These are phyloP conservation scores for Eurypyga helias DNA, from an alignment of 2,113 vertebrate species.

Conservation along the genomic window DNA sequence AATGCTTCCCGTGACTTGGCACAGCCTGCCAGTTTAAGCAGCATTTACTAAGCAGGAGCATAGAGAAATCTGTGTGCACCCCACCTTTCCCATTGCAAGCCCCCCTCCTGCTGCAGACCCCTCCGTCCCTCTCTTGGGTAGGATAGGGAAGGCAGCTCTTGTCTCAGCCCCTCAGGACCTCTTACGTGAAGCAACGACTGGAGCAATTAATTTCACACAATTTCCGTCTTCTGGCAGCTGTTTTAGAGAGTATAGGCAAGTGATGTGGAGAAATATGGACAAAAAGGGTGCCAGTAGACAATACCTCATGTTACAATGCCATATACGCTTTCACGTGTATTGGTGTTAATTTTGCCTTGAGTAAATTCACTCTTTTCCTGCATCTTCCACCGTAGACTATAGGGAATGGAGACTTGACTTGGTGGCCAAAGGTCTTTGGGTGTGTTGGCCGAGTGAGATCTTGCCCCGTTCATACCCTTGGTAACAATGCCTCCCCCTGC, in stretches of 20 bases:
- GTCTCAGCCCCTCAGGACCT: background rate
- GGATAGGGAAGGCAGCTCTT: background rate
- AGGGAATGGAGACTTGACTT: background rate
- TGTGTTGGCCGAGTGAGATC: background rate
- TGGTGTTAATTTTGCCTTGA: background rate
- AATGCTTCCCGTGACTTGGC: background rate
- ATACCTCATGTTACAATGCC: background rate
- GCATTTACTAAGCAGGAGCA: background rate
- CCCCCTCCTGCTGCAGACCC: background rate
- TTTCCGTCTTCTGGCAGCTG: background rate
- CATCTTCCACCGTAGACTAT: background rate
- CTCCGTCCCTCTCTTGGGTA: fast-evolving
- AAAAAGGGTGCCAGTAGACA: background rate
- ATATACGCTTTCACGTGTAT: background rate
- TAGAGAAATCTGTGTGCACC: background rate
- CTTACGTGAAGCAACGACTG: background rate
- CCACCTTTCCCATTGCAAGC: background rate
- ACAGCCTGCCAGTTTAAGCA: background rate
- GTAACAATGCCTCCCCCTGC: fast-evolving
- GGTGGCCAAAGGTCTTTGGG: background rate
- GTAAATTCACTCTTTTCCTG: background rate
- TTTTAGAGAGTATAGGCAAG: background rate
- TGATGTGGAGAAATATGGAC: background rate
- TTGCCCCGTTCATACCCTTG: background rate
- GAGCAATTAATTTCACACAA: fast-evolving